These are phyloP conservation scores for Anas bahamensis DNA, from an alignment of 2,797 vertebrate species.

Conservation along the genomic window DNA sequence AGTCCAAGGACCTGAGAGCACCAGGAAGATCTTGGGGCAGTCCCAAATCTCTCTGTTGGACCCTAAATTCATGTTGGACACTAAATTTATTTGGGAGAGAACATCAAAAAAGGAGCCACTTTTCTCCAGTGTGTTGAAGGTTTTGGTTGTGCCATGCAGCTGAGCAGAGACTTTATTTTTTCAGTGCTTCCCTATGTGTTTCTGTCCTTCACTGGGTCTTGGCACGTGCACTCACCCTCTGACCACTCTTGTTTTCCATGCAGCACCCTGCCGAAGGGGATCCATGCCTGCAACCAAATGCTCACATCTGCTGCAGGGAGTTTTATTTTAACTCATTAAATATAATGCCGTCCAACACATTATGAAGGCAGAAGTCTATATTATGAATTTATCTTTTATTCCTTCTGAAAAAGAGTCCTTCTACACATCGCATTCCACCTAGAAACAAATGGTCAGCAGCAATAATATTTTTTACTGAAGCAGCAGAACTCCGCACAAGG, in stretches of 20 bases:
- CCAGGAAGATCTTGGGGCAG: background rate
- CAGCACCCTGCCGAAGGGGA: background rate
- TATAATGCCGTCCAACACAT: background rate
- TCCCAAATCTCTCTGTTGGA: background rate
- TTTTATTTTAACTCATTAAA: background rate
- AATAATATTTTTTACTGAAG: conserved; percentile 41
- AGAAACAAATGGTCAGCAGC: conserved; percentile 27
- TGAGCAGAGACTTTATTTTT: background rate
- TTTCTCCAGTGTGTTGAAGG: background rate
- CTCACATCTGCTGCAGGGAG: background rate
- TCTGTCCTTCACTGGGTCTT: background rate
- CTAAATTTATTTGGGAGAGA: background rate
- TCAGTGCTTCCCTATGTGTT: background rate
- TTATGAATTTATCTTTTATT: background rate
- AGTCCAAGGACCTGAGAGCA: background rate
- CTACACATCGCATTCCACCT: background rate
- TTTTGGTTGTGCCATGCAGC: background rate
- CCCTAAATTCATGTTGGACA: too few species aligned
- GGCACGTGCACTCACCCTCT: background rate
- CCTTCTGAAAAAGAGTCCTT: background rate
- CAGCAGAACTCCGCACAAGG: conserved; percentile 40
- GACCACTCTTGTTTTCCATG: background rate
- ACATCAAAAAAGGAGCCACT: accelerated
- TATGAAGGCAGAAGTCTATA: background rate
- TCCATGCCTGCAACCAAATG: background rate